Evolutionary conservation across 2,888 invertebrate species (phyloP).

Genomic region (Lasioglossum malachurum): DNA sequence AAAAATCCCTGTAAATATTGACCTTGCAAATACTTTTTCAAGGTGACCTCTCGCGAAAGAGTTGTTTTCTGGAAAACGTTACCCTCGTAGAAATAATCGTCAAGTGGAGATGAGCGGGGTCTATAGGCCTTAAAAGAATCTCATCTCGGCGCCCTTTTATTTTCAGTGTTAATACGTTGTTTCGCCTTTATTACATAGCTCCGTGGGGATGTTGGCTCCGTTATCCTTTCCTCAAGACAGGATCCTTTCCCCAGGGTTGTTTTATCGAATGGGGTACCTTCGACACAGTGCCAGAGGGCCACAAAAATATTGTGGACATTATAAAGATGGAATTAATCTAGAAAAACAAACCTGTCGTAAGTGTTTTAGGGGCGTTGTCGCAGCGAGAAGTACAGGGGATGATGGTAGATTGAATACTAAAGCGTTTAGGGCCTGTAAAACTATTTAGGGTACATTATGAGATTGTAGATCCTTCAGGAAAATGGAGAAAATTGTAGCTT

Average conservation of each 20-base stretch:
- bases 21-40: background rate
- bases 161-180: constrained; percentile 44
- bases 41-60: background rate
- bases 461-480: background rate
- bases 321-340: background rate
- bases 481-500: background rate
- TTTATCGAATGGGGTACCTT: background rate
- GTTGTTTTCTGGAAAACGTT: constrained; percentile 5
- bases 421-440: background rate
- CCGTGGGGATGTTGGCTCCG: background rate
- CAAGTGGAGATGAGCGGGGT: constrained; percentile 21
- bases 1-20: background rate
- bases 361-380: background rate
- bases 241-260: background rate
- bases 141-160: constrained; percentile 40
- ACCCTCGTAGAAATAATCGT: constrained; percentile 34
- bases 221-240: background rate
- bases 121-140: constrained; percentile 41
- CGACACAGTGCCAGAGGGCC: background rate
- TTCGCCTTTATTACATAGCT: constrained; percentile 37
- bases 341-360: background rate
- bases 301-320: background rate
- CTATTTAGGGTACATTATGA: background rate
- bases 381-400: background rate
- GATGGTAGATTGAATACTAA: background rate